Percentiles rank a stretch among this genome's conserved stretches.
phyloP scores from a whole-genome alignment of 2,113 vertebrate genomes.

The Patagioenas fasciata region DNA sequence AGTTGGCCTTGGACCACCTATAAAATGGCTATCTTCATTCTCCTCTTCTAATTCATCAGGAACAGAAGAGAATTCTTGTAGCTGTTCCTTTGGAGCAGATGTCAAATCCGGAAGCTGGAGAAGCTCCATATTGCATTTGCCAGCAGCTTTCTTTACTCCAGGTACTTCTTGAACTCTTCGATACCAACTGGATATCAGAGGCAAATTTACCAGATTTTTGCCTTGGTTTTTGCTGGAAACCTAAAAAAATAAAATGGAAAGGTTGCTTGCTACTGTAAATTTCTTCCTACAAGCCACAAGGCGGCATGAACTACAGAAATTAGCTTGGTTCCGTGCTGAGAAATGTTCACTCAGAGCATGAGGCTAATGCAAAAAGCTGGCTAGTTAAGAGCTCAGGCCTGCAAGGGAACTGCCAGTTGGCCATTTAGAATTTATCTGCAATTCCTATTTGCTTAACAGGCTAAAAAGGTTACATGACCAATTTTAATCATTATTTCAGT shows the following conservation, averaged over 20 bases:
- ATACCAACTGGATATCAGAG: conserved; percentile 88
- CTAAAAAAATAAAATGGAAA: conserved; percentile 62
- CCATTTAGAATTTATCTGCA: neutral
- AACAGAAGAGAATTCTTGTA: neutral
- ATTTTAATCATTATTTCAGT: neutral
- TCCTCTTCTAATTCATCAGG: conserved; percentile 60
- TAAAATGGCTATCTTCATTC: conserved; percentile 75
- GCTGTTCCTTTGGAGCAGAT: neutral
- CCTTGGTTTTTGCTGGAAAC: conserved; percentile 69
- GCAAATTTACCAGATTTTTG: conserved; percentile 73
- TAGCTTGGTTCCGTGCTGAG: neutral
- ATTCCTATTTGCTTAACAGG: neutral
- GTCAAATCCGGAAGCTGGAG: conserved; percentile 55
- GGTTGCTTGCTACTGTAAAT: neutral
- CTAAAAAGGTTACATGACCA: neutral
- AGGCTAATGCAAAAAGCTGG: neutral
- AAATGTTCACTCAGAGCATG: neutral
- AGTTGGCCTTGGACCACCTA: conserved; percentile 93
- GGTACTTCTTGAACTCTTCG: conserved; percentile 87
- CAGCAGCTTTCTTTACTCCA: conserved; percentile 79
- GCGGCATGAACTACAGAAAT: neutral
- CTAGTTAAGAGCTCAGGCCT: neutral
- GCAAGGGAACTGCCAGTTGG: neutral
- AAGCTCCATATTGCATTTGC: conserved; percentile 82
- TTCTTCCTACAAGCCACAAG: neutral